Percentiles rank a stretch among this genome's conserved stretches.
Conservation (phyloP, 2,888 invertebrate genomes). For the Hedychridium roseum region DNA sequence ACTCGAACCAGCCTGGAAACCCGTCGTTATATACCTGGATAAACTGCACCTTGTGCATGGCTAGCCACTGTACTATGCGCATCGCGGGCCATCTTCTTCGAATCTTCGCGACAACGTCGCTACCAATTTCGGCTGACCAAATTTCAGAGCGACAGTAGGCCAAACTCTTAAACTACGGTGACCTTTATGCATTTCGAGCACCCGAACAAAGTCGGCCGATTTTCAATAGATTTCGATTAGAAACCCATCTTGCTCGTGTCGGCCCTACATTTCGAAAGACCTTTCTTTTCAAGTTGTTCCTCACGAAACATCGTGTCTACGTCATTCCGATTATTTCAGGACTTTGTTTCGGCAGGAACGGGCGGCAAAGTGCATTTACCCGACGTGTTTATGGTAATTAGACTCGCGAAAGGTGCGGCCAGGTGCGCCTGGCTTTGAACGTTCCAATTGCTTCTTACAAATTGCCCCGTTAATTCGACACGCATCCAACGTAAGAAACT, state of each 20-base stretch:
- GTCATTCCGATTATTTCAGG: too few species aligned
- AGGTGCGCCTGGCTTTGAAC: constrained; percentile 31
- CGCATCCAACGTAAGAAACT: constrained; percentile 29
- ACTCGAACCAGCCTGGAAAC: constrained; percentile 35
- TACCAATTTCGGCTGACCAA: too few species aligned
- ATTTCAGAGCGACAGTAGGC: too few species aligned
- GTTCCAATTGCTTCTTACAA: constrained; percentile 39
- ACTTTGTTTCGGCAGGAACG: constrained; percentile 16
- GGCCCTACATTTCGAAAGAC: constrained; percentile 19
- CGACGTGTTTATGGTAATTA: constrained; percentile 45
- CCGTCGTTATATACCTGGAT: constrained; percentile 27
- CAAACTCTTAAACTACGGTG: too few species aligned
- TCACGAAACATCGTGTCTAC: neutral
- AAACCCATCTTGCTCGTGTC: constrained; percentile 16
- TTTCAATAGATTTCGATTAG: too few species aligned
- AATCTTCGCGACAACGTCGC: too few species aligned
- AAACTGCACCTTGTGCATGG: constrained; percentile 23
- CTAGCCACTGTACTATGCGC: neutral
- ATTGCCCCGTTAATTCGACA: constrained; percentile 47
- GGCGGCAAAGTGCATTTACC: constrained; percentile 19
- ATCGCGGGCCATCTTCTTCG: neutral
- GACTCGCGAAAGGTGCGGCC: constrained; percentile 39
- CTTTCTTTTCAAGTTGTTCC: too few species aligned
- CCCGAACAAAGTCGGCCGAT: too few species aligned
- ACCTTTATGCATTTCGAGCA: too few species aligned